Base-by-base conservation (phyloP, 2,888 invertebrate species). In the Drosophila affinis region DNA sequence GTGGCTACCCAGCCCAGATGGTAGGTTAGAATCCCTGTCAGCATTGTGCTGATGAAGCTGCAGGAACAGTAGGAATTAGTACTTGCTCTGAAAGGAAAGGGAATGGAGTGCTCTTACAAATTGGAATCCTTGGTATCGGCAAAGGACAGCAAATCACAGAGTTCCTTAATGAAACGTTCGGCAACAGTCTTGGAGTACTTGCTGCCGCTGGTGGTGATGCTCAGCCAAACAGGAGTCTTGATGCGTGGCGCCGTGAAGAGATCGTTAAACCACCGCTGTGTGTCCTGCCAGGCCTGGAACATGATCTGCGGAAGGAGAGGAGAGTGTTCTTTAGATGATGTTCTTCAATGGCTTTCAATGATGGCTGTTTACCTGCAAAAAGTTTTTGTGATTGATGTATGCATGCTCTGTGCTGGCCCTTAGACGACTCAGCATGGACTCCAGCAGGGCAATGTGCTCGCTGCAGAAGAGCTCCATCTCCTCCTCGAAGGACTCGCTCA, bases 1-100 rank as follows among this genome's bases (percentile, higher is more conserved):
- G 97, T 97, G 34, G 96, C 94, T 62, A 98, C 97, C 98, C 98
- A 98, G 18, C 97, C 97, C 46, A 98, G 94, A 91, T 98, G 98
- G 91, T 98, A 95, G 0, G 98, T 98, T 59, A 98, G 93, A 53
- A 98, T 96, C 72, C 97, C 97, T 7, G 98, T 98, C 58, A 98
- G 91, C 73, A 98, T 93, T 21, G 97, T 97, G 91, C 97, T 98
- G 88, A 98, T 94, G 92, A 98, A 98, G 93, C 98, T 98, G 93
- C n/a, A 39, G 1, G 7, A 39, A 39, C 14, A 2, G 6, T 2
- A 14, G 39, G 14, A 3, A 39, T 39, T 9, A n/a, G 17, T 1
- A 18, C 46, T 17, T n/a, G 2, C 14, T 14, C 7, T 1, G n/a
- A 34, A 46, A 49, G 61, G 12, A 0, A 2, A 0, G 2, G 21